phyloP scores from a whole-genome alignment of 2,113 vertebrate genomes.

The Nymphicus hollandicus region DNA sequence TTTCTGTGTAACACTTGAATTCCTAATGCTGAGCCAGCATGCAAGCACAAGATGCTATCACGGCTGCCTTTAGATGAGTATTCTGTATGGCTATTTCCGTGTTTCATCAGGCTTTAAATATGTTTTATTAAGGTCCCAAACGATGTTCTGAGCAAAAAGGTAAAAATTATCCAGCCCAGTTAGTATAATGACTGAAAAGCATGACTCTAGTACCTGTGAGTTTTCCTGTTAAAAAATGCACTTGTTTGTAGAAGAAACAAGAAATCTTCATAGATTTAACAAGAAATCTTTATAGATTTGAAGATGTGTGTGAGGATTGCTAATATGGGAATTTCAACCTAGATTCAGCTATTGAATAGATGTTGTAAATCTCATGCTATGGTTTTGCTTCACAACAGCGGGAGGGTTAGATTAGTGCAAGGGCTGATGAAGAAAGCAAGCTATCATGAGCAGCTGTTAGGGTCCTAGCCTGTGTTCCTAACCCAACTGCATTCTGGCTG shows the following conservation, averaged over 20 bases:
- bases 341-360: neutral
- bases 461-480: neutral
- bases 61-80: neutral
- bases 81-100: neutral
- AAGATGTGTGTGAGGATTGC: neutral
- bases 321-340: neutral
- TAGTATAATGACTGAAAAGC: neutral
- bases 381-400: neutral
- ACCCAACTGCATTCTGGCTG: neutral
- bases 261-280: neutral
- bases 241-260: neutral
- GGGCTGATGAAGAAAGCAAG: neutral
- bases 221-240: neutral
- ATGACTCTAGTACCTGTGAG: neutral
- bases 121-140: neutral
- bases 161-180: neutral
- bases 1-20: constrained; percentile 25
- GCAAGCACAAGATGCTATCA: neutral
- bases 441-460: neutral
- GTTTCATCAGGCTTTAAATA: neutral
- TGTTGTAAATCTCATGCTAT: neutral
- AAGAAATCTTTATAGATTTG: neutral
- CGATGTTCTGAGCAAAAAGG: neutral
- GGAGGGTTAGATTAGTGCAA: neutral
- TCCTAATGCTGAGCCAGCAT: constrained; percentile 18